These are phyloP conservation scores for Platysteira castanea DNA, from an alignment of 2,113 vertebrate species.

Conservation along the genomic window DNA sequence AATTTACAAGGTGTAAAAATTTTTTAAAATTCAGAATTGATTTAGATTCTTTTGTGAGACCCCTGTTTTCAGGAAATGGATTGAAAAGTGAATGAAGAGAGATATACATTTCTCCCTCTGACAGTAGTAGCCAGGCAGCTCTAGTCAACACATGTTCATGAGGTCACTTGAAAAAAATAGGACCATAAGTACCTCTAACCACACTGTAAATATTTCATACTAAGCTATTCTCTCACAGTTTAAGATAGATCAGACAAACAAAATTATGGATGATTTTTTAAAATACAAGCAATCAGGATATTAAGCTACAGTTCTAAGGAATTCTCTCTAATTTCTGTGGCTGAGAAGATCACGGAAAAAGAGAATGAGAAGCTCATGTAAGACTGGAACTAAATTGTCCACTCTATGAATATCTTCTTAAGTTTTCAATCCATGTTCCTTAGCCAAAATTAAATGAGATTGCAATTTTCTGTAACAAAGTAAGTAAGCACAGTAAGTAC, in stretches of 20 bases:
- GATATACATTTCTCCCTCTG: neutral
- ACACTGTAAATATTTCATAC: neutral
- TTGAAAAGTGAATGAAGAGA: neutral
- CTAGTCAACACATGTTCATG: neutral
- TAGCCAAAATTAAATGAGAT: neutral
- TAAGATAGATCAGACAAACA: neutral
- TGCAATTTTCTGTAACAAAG: neutral
- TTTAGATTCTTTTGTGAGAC: neutral
- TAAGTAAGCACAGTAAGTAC: neutral
- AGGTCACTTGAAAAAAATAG: neutral
- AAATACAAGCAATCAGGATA: neutral
- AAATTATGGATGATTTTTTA: neutral
- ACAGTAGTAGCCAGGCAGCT: neutral
- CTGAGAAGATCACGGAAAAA: neutral
- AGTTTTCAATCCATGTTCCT: neutral
- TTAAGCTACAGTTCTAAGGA: neutral
- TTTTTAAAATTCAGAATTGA: neutral
- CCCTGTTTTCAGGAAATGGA: neutral
- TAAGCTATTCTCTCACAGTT: neutral
- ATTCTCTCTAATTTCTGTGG: neutral
- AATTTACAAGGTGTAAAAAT: neutral
- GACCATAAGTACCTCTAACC: neutral
- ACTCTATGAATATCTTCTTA: neutral
- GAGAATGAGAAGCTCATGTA: neutral
- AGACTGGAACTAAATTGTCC: neutral